phyloP scores from a whole-genome alignment of 2,113 vertebrate genomes.

The Bolborhynchus lineola region DNA sequence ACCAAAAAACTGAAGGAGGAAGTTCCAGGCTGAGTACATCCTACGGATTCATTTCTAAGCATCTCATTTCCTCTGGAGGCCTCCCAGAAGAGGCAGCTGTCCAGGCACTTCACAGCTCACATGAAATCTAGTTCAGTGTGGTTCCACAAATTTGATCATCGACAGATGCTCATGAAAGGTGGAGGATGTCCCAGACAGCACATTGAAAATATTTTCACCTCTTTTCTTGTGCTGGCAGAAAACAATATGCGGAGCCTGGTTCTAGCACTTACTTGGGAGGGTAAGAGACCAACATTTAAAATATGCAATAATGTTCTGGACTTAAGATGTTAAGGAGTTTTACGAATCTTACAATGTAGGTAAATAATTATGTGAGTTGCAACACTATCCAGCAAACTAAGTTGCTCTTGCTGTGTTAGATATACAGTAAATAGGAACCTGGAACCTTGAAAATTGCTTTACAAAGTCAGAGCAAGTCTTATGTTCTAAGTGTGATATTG shows the following conservation, averaged over 20 bases:
- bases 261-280: not conserved
- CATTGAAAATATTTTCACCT: not conserved
- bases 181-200: not conserved
- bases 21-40: constrained; percentile 19
- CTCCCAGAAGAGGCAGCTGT: constrained; percentile 53
- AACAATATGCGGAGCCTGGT: not conserved
- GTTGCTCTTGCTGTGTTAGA: not conserved
- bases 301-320: not conserved
- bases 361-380: not conserved
- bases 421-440: not conserved
- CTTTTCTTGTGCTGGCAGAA: not conserved
- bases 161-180: constrained; percentile 9
- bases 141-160: not conserved
- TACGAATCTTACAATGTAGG: not conserved
- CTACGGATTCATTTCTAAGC: constrained; percentile 20
- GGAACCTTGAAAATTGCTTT: not conserved
- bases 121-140: not conserved
- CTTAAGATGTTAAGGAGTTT: not conserved
- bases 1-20: not conserved
- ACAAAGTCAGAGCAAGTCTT: not conserved
- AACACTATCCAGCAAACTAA: not conserved
- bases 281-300: not conserved
- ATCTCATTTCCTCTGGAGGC: constrained; percentile 49
- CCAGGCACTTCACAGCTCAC: not conserved
- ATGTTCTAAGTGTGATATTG: not conserved